Evolutionary conservation across 2,888 invertebrate species (phyloP).

Genomic region (Cacoxenus indagator): DNA sequence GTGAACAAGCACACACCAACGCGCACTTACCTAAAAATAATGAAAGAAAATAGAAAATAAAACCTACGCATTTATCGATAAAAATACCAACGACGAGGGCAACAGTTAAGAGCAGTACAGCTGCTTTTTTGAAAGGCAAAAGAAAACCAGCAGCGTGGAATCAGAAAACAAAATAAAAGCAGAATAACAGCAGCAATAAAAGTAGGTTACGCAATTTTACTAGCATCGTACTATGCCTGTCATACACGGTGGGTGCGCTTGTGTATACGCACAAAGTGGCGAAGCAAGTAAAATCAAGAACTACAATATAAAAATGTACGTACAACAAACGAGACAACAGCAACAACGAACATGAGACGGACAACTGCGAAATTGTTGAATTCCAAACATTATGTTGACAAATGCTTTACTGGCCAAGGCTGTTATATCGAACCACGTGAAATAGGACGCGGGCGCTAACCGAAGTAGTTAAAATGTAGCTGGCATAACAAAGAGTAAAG

Average conservation of each 20-base stretch:
- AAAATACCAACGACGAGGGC: too few relatives aligned
- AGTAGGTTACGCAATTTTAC: constrained; percentile 48
- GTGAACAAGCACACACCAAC: constrained; percentile 46
- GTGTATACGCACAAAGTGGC: background rate
- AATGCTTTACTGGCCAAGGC: constrained; percentile 35
- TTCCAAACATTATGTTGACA: constrained; percentile 53
- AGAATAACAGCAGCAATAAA: background rate
- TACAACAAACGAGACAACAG: constrained; percentile 16
- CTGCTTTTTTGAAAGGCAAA: too few relatives aligned
- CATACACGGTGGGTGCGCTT: too few relatives aligned
- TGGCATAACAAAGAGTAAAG: too few relatives aligned
- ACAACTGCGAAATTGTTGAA: constrained; percentile 35
- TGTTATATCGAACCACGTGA: background rate
- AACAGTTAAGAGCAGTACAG: too few relatives aligned
- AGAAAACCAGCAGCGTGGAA: background rate
- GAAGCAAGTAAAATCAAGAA: constrained; percentile 58
- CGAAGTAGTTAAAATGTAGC: too few relatives aligned
- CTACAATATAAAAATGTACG: constrained; percentile 53
- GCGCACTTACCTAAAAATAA: background rate
- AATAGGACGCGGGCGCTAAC: background rate
- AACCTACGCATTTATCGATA: too few relatives aligned
- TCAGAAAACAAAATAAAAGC: background rate
- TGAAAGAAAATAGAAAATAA: too few relatives aligned
- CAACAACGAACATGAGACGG: background rate
- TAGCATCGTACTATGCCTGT: constrained; percentile 52